These are phyloP conservation scores for Lydus trimaculatus DNA, from an alignment of 2,888 invertebrate genomes.

Conservation along the genomic window DNA sequence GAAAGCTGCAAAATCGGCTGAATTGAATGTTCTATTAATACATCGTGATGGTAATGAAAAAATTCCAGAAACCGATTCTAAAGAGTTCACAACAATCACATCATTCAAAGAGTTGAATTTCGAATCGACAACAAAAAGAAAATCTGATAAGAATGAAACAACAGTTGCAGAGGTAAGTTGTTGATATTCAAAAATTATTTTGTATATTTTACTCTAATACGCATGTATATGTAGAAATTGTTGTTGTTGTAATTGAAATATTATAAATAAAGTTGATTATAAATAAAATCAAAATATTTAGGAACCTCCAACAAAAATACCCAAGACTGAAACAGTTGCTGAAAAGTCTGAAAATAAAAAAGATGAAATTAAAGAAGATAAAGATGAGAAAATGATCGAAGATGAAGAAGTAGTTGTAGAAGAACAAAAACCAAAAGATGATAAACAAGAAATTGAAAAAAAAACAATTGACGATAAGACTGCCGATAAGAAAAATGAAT, in stretches of 20 bases:
- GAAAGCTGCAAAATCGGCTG: conserved; percentile 79
- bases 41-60: conserved; percentile 81
- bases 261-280: not conserved
- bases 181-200: conserved; percentile 13
- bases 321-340: conserved; percentile 62
- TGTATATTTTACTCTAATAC: not conserved
- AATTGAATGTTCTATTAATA: conserved; percentile 73
- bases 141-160: conserved; percentile 49
- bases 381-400: conserved; percentile 32
- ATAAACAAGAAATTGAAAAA: conserved; percentile 7
- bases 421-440: too few relatives aligned
- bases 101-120: conserved; percentile 67
- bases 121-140: conserved; percentile 53
- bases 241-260: conserved; percentile 17
- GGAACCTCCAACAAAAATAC: conserved; percentile 64
- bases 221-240: conserved; percentile 11
- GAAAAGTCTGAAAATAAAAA: conserved; percentile 26
- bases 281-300: conserved; percentile 32
- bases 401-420: conserved; percentile 16
- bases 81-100: conserved; percentile 65
- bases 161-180: conserved; percentile 53
- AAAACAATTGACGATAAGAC: conserved; percentile 23
- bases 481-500: conserved; percentile 14
- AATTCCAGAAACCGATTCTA: conserved; percentile 68
- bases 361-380: conserved; percentile 30